Evolutionary conservation across 2,888 invertebrate genomes (phyloP), one percentile per base, ranked within the genome.

Genomic region (Ephialtes manifestator): DNA sequence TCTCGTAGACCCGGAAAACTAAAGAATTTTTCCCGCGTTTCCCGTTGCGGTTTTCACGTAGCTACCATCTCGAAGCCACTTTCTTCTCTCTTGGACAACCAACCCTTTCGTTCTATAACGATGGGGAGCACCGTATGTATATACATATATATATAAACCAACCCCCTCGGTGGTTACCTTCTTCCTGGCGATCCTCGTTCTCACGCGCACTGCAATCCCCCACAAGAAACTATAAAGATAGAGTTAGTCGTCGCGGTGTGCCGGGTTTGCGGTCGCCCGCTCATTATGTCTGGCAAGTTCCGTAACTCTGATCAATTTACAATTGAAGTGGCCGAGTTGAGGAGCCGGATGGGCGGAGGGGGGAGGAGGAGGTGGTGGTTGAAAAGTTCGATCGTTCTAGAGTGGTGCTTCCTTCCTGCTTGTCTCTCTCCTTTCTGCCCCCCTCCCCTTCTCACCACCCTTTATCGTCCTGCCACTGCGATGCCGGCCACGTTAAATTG

Each of bases 291-390:
- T 88, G 82, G 78, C 79, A 84, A 91, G 91, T 90, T 86, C 86
- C 80, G 87, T 81, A 89, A 89, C 86, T 88, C 87, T 88, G 89
- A 91, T 91, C 89, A 89, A 89, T 90, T 89, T 87, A 89, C 91
- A 91, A 92, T 92, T 91, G 90, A 89, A 87, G 85, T 86, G 87
- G 86, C 77, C 81, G 81, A 60, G 81, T 81, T 58, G 63, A 24
- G 58, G 60, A 58, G 11, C 24, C 15, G 35, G 43, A 18, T 31
- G 58, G 58, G 13, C 5, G 20, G 18, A 28, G 43, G 51, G 20
- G 28, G 51, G 31, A 5, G 67, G 18, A 18, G 18, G 35, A 31
- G 46, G 63, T 13, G 28, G 58, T 35, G 74, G 67, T 74, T 71
- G 70, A 60, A 79, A 79, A 79, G 78, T 79, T 79, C 70, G 78